Base-by-base conservation (phyloP, 2,113 vertebrate species). In the Suricata suricatta region DNA sequence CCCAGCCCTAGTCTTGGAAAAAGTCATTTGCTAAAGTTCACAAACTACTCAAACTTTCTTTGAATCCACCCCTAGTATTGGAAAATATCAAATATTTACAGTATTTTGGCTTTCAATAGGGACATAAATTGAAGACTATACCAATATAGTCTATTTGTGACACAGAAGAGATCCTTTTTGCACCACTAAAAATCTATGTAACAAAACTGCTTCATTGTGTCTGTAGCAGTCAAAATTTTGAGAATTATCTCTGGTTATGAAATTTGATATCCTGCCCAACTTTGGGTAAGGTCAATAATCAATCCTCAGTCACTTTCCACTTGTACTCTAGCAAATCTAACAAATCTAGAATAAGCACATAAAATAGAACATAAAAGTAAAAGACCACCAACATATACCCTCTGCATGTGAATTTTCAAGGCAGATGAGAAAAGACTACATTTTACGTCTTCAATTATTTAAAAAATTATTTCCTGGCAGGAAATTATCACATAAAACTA, bases 1-100 rank as follows among this genome's bases (percentile, higher is more conserved):
- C 99, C 99, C 99, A 99, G 99, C 98, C 99, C 99, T 99, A 99
- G 99, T 99, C 99, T 99, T 98, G 92, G 71, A 77, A 98, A 99
- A 98, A 97, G 97, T 96, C 96, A 99, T 98, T 98, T 98, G 97
- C 97, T 98, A 97, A 98, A 98, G 97, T 98, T 98, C 94, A 99
- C 90, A 97, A 80, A 96, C 97, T 98, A 98, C 57, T 98, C 96
- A 98, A 98, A 97, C 82, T 96, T 98, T 98, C 92, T 98, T 98
- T 95, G 93, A 98, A 96, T 93, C 92, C 82, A 98, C 94, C 86
- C 95, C 98, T 98, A 97, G 93, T 47, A 98, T 77, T 97, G 89
- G 98, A 98, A 98, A 95, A 98, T 97, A 98, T 92, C 98, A 85
- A 98, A 92, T 94, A 98, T 97, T 98, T 98, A 97, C 97, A 98